Base-by-base conservation (phyloP, 2,888 invertebrate genomes). In the Drosophila parthenogenetica region DNA sequence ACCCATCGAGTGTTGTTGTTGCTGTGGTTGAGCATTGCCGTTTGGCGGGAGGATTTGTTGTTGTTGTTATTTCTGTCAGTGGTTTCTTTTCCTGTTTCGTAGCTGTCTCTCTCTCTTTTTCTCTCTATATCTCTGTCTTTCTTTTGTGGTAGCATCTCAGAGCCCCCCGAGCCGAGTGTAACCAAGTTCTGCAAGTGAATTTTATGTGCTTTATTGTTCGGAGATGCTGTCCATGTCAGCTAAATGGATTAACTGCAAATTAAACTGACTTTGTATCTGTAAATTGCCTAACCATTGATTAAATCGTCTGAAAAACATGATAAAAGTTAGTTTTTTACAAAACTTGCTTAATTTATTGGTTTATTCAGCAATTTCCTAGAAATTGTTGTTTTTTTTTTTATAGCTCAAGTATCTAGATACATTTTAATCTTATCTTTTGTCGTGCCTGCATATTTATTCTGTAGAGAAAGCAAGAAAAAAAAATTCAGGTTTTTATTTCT, bases 111-210 rank as follows among this genome's bases (percentile, higher is more conserved):
- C 37, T 11, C 22, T 25, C 45, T 55, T 35, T n/a, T 5, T 32
- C 19, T 10, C 29, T 10, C 10, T 37, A 3, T 0, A 1, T 32
- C 14, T n/a, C 39, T n/a, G 2, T 13, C 14, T 40, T 2, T 35
- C 19, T 70, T 65, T 66, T 76, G 76, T 53, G 71, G 71, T 76
- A 62, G 71, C 65, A 63, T 39, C 68, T 49, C 53, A 22, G 46
- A 57, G 51, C 43, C 32, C 59, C 17, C 13, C 25, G 29, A 59
- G 25, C 16, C 10, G 14, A 46, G n/a, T n/a, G n/a, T n/a, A n/a
- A n/a, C n/a, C n/a, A n/a, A n/a, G n/a, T 61, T 54, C 39, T 63
- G 25, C 58, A 58, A 22, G 22, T 57, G 49, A 40, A 63, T 62
- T 54, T 54, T 45, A 25, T 53, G 22, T 45, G 45, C 51, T 16